phyloP scores from a whole-genome alignment of 2,888 invertebrate species.

The Pachycephus smyrnensis region DNA sequence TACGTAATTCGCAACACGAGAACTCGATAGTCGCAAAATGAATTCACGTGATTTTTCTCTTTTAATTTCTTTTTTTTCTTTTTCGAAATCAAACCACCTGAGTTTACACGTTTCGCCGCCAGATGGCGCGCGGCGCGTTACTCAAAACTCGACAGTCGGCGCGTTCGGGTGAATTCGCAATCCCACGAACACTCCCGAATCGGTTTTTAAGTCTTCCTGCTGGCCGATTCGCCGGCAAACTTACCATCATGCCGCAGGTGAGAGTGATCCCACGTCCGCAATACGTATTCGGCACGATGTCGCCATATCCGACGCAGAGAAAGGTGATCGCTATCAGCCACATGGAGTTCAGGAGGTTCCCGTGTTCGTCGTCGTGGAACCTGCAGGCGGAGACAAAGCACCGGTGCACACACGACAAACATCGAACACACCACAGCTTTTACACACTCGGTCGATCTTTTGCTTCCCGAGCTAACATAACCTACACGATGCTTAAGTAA shows the following conservation, averaged over 20 bases:
- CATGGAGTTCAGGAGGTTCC: conserved; percentile 97
- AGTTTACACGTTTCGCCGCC: neutral
- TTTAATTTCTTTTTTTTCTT: too few relatives aligned
- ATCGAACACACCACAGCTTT: conserved; percentile 8
- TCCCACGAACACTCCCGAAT: neutral
- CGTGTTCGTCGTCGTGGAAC: conserved; percentile 96
- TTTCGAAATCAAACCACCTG: neutral
- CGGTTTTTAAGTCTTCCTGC: neutral
- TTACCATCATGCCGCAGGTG: conserved; percentile 98
- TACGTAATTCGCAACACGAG: too few relatives aligned
- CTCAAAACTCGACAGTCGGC: too few relatives aligned
- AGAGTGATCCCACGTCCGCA: conserved; percentile 98
- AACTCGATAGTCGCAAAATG: too few relatives aligned
- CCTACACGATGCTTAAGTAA: too few relatives aligned
- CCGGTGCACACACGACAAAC: conserved; percentile 21
- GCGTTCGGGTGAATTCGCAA: too few relatives aligned
- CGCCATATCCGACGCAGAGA: conserved; percentile 98
- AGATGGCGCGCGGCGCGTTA: neutral
- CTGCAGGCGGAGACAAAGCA: conserved; percentile 67
- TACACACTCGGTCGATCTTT: neutral
- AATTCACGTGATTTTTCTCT: too few relatives aligned
- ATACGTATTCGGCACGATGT: conserved; percentile 98
- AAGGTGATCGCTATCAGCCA: conserved; percentile 99
- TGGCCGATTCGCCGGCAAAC: conserved; percentile 47
- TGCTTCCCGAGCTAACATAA: neutral